phyloP scores from a whole-genome alignment of 2,888 invertebrate genomes.

The Gastrophysa polygoni region DNA sequence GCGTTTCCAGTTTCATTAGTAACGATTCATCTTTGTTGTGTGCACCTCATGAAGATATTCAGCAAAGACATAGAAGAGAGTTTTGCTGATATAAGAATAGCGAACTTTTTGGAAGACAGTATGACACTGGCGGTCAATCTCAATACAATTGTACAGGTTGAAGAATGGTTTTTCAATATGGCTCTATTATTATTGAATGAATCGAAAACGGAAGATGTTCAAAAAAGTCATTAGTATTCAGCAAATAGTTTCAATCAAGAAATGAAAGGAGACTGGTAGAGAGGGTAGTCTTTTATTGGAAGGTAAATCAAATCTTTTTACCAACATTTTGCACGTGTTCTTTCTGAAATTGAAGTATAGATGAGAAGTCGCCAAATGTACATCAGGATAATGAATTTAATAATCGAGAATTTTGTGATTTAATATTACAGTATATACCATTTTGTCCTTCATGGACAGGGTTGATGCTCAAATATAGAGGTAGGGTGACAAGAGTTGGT shows the following conservation, averaged over 20 bases:
- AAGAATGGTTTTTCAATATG: not conserved
- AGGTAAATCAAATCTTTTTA: not conserved
- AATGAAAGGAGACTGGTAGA: not conserved
- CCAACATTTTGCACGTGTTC: not conserved
- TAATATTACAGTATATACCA: not conserved
- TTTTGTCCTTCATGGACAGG: not conserved
- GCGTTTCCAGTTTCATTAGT: not conserved
- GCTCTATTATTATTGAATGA: not conserved
- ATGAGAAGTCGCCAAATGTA: no score
- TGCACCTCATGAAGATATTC: conserved; percentile 13
- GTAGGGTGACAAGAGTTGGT: not conserved
- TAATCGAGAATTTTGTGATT: not conserved
- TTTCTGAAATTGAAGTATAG: not conserved
- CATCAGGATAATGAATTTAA: not conserved
- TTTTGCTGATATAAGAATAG: not conserved
- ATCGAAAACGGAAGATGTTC: not conserved
- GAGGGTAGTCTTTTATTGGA: no score
- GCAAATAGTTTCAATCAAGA: not conserved
- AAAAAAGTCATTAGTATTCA: not conserved
- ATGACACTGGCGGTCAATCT: conserved; percentile 7
- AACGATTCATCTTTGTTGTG: conserved; percentile 10
- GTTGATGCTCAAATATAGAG: not conserved
- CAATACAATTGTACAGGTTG: not conserved
- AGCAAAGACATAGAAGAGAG: conserved; percentile 23
- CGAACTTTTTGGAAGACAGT: conserved; percentile 8